Base-by-base conservation (phyloP, 2,797 vertebrate genomes). In the Pterois miles region DNA sequence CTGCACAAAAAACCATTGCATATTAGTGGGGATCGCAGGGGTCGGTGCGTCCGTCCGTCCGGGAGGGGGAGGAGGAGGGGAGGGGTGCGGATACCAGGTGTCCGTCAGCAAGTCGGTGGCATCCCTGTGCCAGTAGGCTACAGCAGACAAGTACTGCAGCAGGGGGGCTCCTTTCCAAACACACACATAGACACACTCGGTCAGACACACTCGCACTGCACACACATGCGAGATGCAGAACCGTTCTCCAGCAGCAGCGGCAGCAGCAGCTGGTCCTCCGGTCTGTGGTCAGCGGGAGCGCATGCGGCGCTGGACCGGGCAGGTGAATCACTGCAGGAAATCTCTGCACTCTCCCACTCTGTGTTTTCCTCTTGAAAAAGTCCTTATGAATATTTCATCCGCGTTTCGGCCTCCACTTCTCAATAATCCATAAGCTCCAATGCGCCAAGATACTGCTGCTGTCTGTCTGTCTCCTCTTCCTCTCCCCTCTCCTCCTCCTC, bases 1-100 rank as follows among this genome's bases (percentile, higher is more conserved):
- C 96, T 96, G 91, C 94, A 95, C 96, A 95, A 95, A 96, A 96
- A 96, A 97, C 93, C 97, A 98, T 98, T 95, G 96, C 97, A 97
- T 96, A 96, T 95, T 91, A 96, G 96, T 97, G 95, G 78, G 88
- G 87, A 80, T 76, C 27, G 82, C 88, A 82, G 88, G 87, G 89
- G 83, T 86, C 87, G 82, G 66, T 86, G 90, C 40, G 89, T 89
- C 87, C 75, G 90, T 91, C 84, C 65, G 87, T 73, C 76, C 83
- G 73, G 79, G 84, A 29, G 74, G 69, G 40, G 73, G 52, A 50
- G 58, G 25, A 46, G 71, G 50, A 33, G 66, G 82, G 69, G 54
- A 23, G 75, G 76, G 84, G 76, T 84, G 83, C 79, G 82, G 88
- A 72, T 77, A 59, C 84, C 74, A 80, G 76, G 82, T 53, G 86